Evolutionary conservation across 1,140 invertebrate genomes (phyloP), one percentile per base, ranked within the genome.

Genomic region (Bombus superbus): DNA sequence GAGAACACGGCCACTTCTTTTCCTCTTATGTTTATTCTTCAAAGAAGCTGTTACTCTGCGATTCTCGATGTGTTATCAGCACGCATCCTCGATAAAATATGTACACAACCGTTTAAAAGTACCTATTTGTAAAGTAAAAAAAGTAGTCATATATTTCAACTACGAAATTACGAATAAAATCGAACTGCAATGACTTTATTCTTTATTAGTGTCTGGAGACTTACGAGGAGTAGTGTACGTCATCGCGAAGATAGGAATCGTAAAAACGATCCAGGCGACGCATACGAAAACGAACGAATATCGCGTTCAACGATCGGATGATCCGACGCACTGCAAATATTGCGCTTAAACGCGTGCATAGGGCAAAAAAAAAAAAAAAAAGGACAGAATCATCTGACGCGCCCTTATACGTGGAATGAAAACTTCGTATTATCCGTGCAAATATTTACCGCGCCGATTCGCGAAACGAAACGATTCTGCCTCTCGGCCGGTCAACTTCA

Each of bases 361-460:
- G 9, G 13, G 0, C 0, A 62, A 9, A 68, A 68, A 82, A 72
- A 22, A 25, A 8, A 62, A 9, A 68, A 68, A 82, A 72, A 22
- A 25, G 13, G 32, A 5, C 44, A 3, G 1, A 6, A 44, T 47
- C 62, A 22, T 32, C n/a, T 32, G 62, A 13, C 32, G 18, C 15
- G 40, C n/a, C 68, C 8, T 15, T 62, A 42, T 25, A 28, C 13
- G 22, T 13, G n/a, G 64, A n/a, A 32, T 25, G 76, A 42, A 53
- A 64, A 53, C 15, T 42, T 80, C 3, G 25, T 6, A 79, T 79
- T 79, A 85, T 47, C 68, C 9, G 13, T 3, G 18, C 59, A 80
- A 85, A 85, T 79, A 79, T 85, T 85, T 72, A 38, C 53, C 22
- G 28, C 38, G 6, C 76, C 47, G 59, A 42, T 35, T 74, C 35